These are phyloP conservation scores for Misgurnus anguillicaudatus DNA, from an alignment of 2,113 vertebrate species.

Conservation along the genomic window DNA sequence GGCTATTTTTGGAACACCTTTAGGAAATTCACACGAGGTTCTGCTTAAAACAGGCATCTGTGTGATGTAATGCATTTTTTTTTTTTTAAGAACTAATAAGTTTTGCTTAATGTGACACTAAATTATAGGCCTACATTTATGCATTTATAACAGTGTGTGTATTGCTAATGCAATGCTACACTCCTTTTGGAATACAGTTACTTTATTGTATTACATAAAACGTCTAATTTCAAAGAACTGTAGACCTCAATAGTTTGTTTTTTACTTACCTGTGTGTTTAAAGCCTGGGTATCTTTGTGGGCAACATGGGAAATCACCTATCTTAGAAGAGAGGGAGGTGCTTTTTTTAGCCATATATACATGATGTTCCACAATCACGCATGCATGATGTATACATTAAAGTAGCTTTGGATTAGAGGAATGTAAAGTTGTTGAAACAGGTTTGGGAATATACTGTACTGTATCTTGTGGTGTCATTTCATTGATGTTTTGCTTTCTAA, in stretches of 20 bases:
- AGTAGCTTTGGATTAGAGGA: neutral
- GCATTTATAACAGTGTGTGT: too few relatives aligned
- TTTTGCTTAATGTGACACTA: neutral
- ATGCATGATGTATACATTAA: neutral
- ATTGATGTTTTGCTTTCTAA: neutral
- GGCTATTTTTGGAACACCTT: neutral
- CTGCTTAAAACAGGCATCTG: too few relatives aligned
- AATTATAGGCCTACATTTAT: neutral
- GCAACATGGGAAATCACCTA: constrained; percentile 20
- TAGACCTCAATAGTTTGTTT: neutral
- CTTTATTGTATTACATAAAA: neutral
- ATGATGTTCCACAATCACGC: neutral
- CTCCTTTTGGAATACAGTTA: too few relatives aligned
- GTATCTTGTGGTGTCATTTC: too few relatives aligned
- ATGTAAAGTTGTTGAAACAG: too few relatives aligned
- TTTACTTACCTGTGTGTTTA: neutral
- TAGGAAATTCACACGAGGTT: neutral
- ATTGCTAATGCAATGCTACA: too few relatives aligned
- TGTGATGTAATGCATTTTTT: too few relatives aligned
- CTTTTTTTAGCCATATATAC: neutral
- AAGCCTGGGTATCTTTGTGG: neutral
- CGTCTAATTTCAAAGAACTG: neutral
- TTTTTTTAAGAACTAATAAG: neutral
- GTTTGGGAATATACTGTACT: too few relatives aligned
- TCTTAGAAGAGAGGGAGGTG: neutral